Evolutionary conservation across 92 coral and sea anemone genomes (phyloP), one percentile per base, ranked within the genome.

Genomic region (Montipora capitata): DNA sequence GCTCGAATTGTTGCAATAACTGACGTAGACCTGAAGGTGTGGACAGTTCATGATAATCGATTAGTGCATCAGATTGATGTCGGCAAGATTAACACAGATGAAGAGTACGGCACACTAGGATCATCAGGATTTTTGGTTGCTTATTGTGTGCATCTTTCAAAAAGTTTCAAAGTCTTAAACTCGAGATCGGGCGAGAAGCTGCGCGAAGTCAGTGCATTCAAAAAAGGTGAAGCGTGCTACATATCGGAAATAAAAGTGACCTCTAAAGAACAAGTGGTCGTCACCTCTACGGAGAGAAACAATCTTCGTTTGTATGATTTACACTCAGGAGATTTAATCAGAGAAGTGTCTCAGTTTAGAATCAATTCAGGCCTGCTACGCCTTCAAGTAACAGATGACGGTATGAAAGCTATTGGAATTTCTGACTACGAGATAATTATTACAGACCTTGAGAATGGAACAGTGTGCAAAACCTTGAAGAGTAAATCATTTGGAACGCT

Each of bases 1-100:
- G 80, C 88, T 15, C 76, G 94, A 42, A 40, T 96, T 7, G 96
- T 88, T 54, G 98, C 98, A 12, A 90, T 96, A 40, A 96, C 98
- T 3, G 94, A 92, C 27, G 80, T 89, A 20, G 84, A 91, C 65
- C 63, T 96, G 43, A 92, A 93, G 73, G 85, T 96, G 27, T 96
- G 99, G 99, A 91, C 77, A 20, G 86, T 86, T 9, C 66, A 89
- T n/a, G 95, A 92, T 72, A 95, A 91, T 8, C 72, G 45, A 10
- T 58, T 91, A 72, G 90, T 80, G 11, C 93, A 95, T 75, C 86
- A 94, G 45, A 81, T 96, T 56, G 65, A 89, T 71, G 69, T 95
- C 8, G 93, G 93, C 16, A 87, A 77, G 67, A 83, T 95, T 40
- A 67, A 85, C 48, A 78, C 90, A 7, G 91, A 91, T 54, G 94